phyloP scores from a whole-genome alignment of 2,888 invertebrate genomes.

The Schizaphis graminum region DNA sequence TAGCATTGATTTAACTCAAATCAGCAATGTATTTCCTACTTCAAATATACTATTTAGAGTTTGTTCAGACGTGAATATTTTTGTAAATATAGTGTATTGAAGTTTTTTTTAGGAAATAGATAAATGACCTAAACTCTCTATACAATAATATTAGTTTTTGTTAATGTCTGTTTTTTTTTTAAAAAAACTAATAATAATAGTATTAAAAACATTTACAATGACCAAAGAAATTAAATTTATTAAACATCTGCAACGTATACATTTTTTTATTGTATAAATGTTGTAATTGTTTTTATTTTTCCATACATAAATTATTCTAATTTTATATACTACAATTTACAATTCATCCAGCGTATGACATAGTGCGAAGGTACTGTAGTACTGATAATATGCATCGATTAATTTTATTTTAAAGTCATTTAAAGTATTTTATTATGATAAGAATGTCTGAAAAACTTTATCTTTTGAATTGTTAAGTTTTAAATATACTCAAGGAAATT shows the following conservation, averaged over 20 bases:
- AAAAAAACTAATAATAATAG: background rate
- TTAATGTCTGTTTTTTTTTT: background rate
- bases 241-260: background rate
- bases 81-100: background rate
- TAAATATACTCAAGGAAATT: background rate
- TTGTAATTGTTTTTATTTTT: background rate
- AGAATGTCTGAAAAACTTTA: conserved; percentile 35
- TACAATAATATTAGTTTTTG: background rate
- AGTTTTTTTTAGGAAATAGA: background rate
- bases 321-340: background rate
- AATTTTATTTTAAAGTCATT: background rate
- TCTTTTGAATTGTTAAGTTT: background rate
- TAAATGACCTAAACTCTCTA: background rate
- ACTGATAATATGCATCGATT: conserved; percentile 21
- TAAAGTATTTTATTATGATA: background rate
- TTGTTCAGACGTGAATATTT: background rate
- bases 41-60: background rate
- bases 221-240: background rate
- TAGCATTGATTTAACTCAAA: background rate
- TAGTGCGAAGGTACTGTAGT: background rate
- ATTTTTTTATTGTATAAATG: background rate
- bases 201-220: background rate
- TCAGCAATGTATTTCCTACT: background rate
- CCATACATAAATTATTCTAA: background rate
- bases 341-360: background rate